Evolutionary conservation across 1,140 invertebrate species (phyloP), one percentile per base, ranked within the genome.

Genomic region (Neodiprion lecontei): DNA sequence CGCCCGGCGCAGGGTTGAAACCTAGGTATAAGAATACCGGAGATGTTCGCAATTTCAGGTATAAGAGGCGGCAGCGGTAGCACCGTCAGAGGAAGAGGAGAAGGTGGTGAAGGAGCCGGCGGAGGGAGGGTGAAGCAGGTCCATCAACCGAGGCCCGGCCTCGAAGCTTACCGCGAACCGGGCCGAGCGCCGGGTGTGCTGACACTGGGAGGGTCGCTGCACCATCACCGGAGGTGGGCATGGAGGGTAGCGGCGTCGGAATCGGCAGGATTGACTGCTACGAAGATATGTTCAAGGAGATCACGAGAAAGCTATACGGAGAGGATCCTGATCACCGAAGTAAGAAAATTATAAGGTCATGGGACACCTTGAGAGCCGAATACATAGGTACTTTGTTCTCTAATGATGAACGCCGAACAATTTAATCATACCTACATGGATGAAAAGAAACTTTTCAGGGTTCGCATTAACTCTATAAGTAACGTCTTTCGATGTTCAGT

Each of bases 301-400:
- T 96, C 80, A 96, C 95, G 67, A 92, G 95, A 81, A 97, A 97
- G 89, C 89, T 96, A 69, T 97, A 97, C 85, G 95, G 95, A 71
- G 95, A 96, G 84, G 95, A 96, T 88, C 87, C 86, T 4, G 88
- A 89, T 79, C 87, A 89, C 23, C 81, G 87, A 85, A 89, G 88
- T 88, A 78, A 83, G 86, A 69, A 61, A 12, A 17, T 40, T 40
- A 40, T 40, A 40, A 14, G 61, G 61, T 66, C 61, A n/a, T 21
- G 14, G 61, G 61, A 66, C 14, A 66, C 14, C 21, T 66, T n/a
- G 61, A 66, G 61, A n/a, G 14, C 14, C 61, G 21, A 66, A 14
- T 21, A 14, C 61, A 14, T 14, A 66, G 21, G 14, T 14, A 66
- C 61, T 21, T 66, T 21, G 10, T n/a, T 73, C 47, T 21, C 67